Base-by-base conservation (phyloP, 2,888 invertebrate species). In the Noctuana brunneofusca region DNA sequence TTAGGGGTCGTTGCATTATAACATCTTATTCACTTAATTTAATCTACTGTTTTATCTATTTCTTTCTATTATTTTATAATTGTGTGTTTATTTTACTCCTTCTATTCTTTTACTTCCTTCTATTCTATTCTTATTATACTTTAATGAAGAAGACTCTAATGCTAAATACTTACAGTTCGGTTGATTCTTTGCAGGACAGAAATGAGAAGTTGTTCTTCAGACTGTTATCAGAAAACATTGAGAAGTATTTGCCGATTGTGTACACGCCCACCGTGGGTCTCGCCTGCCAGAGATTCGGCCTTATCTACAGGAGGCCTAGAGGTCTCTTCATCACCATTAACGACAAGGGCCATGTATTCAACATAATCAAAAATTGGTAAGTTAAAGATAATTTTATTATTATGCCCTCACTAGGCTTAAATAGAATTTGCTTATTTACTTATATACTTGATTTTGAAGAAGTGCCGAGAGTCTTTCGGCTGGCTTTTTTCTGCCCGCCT, bases 181-280 rank as follows among this genome's bases (percentile, higher is more conserved):
- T 80, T 76, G 74, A 70, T 74, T 81, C 74, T 73, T 90, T 88
- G 71, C 86, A 96, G 94, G 99, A 99, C 85, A 95, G 98, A 80
- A 99, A 99, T 88, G 99, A 99, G 89, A 96, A 97, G 78, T 93
- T 99, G 69, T 99, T 98, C 93, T 99, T 98, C 92, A 94, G 97
- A 67, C 94, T 99, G 53, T 87, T 99, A 52, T 94, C 96, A 66
- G 97, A 99, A 86, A 97, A 99, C 84, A 96, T 98, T 65, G 97
- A 98, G 84, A 94, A 95, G 79, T 94, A 98, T 89, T 96, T 99
- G 95, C 99, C 99, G 0, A 97, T 99, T 75, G 97, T 99, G 16
- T 99, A 99, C 84, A 99, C 99, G 0, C 99, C 99, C 0, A 99
- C 99, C 0, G 99, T 99, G 16, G 99, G 99, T 0, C 92, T 97